Evolutionary conservation across 2,113 vertebrate genomes (phyloP), one percentile per base, ranked within the genome.

Genomic region (Petrocephalus zakoni): DNA sequence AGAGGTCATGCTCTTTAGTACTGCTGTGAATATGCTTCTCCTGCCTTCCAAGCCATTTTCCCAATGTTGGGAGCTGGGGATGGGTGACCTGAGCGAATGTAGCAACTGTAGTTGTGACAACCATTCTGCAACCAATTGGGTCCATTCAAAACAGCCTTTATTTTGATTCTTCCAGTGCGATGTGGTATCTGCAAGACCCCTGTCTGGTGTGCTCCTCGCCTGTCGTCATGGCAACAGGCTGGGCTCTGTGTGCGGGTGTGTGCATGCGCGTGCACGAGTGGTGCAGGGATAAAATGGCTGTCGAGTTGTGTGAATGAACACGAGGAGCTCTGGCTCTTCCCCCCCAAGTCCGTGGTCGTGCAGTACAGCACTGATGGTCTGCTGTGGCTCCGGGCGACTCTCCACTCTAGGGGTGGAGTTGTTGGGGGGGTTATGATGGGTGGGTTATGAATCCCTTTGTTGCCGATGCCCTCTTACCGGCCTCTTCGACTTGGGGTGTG

Each of bases 221-320:
- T 55, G 87, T 88, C 51, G 87, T 88, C 87, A 82, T 88, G 72
- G 87, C 87, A 55, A 88, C 87, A 53, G 86, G 87, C 68, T 82
- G 52, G 84, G 84, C 53, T 55, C 19, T 21, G 52, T 52, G 51
- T 25, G 22, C 52, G 42, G 42, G 52, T 53, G 52, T 47, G 81
- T 83, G 81, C 46, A 47, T 83, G 81, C 81, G 81, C 81, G 19
- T 22, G 81, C 81, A 83, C 22, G 81, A 22, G 81, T n/a, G 86
- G 17, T 10, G 46, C 15, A 78, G 47, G 87, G 47, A 81, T 68
- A 81, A 88, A 47, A 88, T 78, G 87, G 87, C 49, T 22, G 87
- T 52, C 72, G 34, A 78, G 68, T 81, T 29, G 87, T 22, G 49
- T 68, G 86, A 87, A 87, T 87, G 86, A 87, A 64, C 64, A 10